Conservation (phyloP, 1,140 invertebrate genomes). For the Pristionchus pacificus region DNA sequence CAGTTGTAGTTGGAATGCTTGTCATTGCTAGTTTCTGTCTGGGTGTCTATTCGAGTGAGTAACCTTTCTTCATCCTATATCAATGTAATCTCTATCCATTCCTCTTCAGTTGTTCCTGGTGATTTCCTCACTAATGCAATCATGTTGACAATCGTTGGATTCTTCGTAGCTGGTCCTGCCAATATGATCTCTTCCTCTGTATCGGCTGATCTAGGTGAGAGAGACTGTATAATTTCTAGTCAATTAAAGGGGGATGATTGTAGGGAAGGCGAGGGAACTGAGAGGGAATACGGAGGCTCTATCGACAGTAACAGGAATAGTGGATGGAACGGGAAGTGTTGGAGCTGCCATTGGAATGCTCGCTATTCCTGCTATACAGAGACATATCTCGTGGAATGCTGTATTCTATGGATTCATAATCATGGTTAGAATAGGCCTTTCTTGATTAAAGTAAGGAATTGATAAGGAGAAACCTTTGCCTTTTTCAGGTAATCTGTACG, state of each 20-base stretch:
- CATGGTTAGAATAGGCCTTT: constrained; percentile 34
- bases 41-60: constrained; percentile 8
- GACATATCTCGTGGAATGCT: constrained; percentile 57
- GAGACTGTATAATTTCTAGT: not conserved
- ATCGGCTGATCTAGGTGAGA: constrained; percentile 11
- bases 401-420: constrained; percentile 62
- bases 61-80: too few species aligned
- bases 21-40: constrained; percentile 2
- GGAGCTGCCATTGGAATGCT: constrained; percentile 61
- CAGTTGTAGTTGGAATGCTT: constrained; percentile 11
- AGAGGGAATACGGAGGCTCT: constrained; percentile 57
- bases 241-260: not conserved
- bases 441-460: not conserved
- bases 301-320: constrained; percentile 62
- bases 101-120: constrained; percentile 3
- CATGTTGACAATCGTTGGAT: constrained; percentile 14
- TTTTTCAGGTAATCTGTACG: constrained; percentile 4
- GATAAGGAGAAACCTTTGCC: too few species aligned
- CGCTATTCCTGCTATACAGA: constrained; percentile 51
- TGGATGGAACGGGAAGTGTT: constrained; percentile 62
- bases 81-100: too few species aligned
- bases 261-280: constrained; percentile 42
- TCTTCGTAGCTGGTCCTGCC: constrained; percentile 17
- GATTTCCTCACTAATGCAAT: constrained; percentile 10
- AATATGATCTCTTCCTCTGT: constrained; percentile 19